Evolutionary conservation across 2,888 invertebrate genomes (phyloP).

Genomic region (Ennomos erosarius): DNA sequence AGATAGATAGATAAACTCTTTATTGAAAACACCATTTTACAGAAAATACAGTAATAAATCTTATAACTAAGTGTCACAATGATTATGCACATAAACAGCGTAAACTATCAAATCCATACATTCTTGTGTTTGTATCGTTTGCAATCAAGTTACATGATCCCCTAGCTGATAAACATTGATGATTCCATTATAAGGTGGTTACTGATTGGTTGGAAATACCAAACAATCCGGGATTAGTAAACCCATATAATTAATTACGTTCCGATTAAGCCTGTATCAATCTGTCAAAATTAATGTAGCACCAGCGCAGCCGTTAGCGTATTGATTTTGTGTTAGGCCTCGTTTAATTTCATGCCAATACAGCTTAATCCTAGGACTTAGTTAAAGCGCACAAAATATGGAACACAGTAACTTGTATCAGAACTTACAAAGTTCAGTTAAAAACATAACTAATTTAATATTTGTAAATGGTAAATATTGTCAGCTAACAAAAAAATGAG

Average conservation of each 20-base stretch:
- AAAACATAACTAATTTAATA: too few species aligned
- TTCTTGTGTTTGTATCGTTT: too few species aligned
- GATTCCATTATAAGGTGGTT: not conserved
- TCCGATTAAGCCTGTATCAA: slow-evolving; percentile 28
- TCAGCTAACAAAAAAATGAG: too few species aligned
- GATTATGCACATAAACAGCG: too few species aligned
- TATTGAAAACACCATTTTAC: too few species aligned
- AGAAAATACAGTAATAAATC: too few species aligned
- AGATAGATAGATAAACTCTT: too few species aligned
- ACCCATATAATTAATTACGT: slow-evolving; percentile 5
- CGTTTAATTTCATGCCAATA: slow-evolving; percentile 32
- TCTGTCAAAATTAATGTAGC: slow-evolving; percentile 39
- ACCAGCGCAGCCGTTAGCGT: slow-evolving; percentile 32
- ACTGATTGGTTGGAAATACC: slow-evolving; percentile 2
- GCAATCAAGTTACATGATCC: too few species aligned
- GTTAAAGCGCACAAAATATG: slow-evolving; percentile 6
- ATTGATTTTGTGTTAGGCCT: slow-evolving; percentile 40
- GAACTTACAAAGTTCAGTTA: not conserved
- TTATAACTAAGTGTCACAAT: too few species aligned
- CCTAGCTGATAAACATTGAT: not conserved
- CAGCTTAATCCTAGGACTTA: slow-evolving; percentile 29
- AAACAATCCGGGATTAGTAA: not conserved
- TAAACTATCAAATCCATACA: too few species aligned
- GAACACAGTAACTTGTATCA: slow-evolving; percentile 8
- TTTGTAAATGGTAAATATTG: too few species aligned